These are phyloP conservation scores for Trogon surrucura DNA, from an alignment of 2,113 vertebrate species.

Conservation along the genomic window DNA sequence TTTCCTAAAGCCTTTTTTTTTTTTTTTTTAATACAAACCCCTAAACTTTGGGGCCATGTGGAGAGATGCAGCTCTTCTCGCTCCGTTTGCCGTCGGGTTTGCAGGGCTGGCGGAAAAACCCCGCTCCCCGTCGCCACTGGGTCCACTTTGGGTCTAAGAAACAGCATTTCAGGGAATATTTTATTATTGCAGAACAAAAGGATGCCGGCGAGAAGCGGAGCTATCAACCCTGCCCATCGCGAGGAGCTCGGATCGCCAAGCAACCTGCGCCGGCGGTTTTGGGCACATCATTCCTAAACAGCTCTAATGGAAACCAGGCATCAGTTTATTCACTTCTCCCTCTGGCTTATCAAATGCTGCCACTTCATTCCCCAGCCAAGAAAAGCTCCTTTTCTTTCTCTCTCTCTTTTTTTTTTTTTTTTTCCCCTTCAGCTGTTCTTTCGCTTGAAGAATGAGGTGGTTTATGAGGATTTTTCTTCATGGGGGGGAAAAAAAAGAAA, in stretches of 20 bases:
- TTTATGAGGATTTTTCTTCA: conserved; percentile 14
- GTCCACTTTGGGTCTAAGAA: neutral
- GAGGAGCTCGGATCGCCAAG: neutral
- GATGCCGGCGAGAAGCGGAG: rapidly evolving
- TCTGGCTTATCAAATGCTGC: neutral
- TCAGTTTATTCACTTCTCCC: neutral
- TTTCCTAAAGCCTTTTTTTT: neutral
- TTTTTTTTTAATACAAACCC: neutral
- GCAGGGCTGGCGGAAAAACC: neutral
- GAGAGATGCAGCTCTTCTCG: neutral
- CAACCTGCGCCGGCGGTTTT: rapidly evolving
- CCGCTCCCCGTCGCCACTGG: rapidly evolving
- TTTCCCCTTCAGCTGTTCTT: neutral
- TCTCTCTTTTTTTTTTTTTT: too few relatives aligned
- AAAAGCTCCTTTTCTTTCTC: neutral
- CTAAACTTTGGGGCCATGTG: rapidly evolving
- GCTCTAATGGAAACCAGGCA: neutral
- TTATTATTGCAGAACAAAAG: neutral
- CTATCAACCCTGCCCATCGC: rapidly evolving
- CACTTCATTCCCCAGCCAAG: neutral
- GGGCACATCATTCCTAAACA: neutral
- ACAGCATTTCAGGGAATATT: neutral
- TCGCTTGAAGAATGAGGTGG: neutral
- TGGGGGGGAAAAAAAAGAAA: neutral
- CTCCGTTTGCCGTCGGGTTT: neutral